Base-by-base conservation (phyloP, 2,113 vertebrate species). In the Capreolus pygargus region DNA sequence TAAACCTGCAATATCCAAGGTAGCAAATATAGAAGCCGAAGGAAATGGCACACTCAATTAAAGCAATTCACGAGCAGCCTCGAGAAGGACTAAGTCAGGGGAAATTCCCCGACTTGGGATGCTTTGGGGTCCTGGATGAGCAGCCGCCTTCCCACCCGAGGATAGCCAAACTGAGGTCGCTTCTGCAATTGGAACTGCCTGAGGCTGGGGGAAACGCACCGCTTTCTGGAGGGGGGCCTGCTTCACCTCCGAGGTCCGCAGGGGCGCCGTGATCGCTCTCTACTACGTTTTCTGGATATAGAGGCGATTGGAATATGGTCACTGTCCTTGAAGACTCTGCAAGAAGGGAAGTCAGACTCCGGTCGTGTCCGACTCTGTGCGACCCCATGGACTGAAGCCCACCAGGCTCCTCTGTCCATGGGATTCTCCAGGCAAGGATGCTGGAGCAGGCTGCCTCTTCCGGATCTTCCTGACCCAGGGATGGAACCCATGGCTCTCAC, bases 21-120 rank as follows among this genome's bases (percentile, higher is more conserved):
- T 50, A 94, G 52, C 60, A 96, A 93, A 64, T 67, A 21, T 23
- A 93, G 6, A 82, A 28, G 28, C 47, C 0, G 85, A 55, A 86
- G 85, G 88, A 94, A 93, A 88, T 82, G 70, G 19, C 82, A 67
- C 93, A 88, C 88, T 83, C 93, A 30, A 45, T 95, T 94, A 94
- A 94, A 95, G 92, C 45, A 9, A 55, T 50, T 60, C 92, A 55
- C 2, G 47, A 52, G 8, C 83, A 79, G 13, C 67, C 90, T 54
- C 27, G 16, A n/a, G 74, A 82, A 70, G n/a, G 45, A 64, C 50
- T 61, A 15, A 57, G 57, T 81, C 16, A 2, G 47, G 58, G 39
- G n/a, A 13, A 74, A 33, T 0, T 7, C 6, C 5, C 13, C 7
- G 5, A 6, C 5, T 1, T 36, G 25, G 0, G 36, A 45, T 39